Percentiles rank a stretch among this genome's conserved stretches.
These are phyloP conservation scores for Tigriopus californicus DNA, from an alignment of 2,888 invertebrate species.

Conservation along the genomic window DNA sequence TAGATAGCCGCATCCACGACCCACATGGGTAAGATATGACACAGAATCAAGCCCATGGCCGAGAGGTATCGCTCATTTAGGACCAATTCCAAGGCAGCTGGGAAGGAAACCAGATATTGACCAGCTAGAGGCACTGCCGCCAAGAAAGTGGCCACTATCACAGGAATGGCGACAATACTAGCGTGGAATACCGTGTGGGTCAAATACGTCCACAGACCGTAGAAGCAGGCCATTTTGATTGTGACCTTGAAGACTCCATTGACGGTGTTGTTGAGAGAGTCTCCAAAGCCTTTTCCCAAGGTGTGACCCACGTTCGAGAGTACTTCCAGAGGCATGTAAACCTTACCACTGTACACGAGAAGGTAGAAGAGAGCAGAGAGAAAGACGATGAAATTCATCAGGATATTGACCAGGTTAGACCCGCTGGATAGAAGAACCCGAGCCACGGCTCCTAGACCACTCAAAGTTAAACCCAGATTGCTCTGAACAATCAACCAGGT, in stretches of 20 bases:
- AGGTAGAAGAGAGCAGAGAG: conserved; percentile 90
- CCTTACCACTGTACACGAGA: conserved; percentile 58
- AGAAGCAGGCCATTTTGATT: conserved; percentile 88
- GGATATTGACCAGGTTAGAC: conserved; percentile 69
- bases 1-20: conserved; percentile 91
- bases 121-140: conserved; percentile 45
- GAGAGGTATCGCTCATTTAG: conserved; percentile 64
- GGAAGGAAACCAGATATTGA: conserved; percentile 84
- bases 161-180: conserved; percentile 7
- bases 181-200: conserved; percentile 39
- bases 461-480: conserved; percentile 66
- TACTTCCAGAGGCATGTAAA: conserved; percentile 82
- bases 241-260: conserved; percentile 90
- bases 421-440: conserved; percentile 73
- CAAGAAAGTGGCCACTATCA: conserved; percentile 39
- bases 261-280: conserved; percentile 65
- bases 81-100: conserved; percentile 87
- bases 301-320: conserved; percentile 42
- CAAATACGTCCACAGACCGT: conserved; percentile 95
- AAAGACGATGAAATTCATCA: conserved; percentile 77
- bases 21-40: conserved; percentile 72
- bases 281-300: conserved; percentile 35
- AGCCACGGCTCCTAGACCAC: conserved; percentile 64
- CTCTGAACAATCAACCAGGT: conserved; percentile 79
- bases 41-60: conserved; percentile 57